Base-by-base conservation (phyloP, 1,140 invertebrate species). In the Eupristina koningsbergeri region DNA sequence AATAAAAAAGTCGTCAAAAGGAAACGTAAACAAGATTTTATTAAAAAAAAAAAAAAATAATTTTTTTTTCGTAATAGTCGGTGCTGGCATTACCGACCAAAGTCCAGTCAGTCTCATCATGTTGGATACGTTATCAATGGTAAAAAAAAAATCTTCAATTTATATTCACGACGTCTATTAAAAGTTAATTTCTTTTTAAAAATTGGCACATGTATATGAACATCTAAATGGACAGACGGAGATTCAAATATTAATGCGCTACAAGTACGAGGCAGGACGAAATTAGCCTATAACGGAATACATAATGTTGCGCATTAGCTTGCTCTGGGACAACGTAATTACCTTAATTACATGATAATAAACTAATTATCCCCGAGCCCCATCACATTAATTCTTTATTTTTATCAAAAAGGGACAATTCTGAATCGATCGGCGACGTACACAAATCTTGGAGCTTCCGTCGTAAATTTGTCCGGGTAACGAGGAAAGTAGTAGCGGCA, bases 281-380 rank as follows among this genome's bases (percentile, higher is more conserved):
- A n/a, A 39, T 45, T 47, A n/a, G 41, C n/a, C 45, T 47, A 34
- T 22, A 50, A 75, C 69, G 13, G 29, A 31, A 80, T 69, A 50
- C 63, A 80, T 41, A 41, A 45, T 63, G 36, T 78, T 17, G 45
- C 26, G 39, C 64, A 17, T 22, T 13, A 39, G 50, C 64, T 78
- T 50, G 69, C 31, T 67, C 31, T 50, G 3, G 31, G 45, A 19
- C 34, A 53, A 36, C 15, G 47, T 80, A 80, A 71, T 80, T 71
- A 58, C 8, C 29, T 29, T 36, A 73, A 80, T 80, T 36, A 58
- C 45, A 15, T 61, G 31, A 50, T 7, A 39, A 77, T 77, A 19
- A 39, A 13, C 0, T 19, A 39, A 36, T 34, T 53, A 50, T n/a
- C n/a, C n/a, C 29, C 22, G 45, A 75, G n/a, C 45, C 11, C 26